A percentile compares a stretch with the other conserved stretches of the same genome.
Evolutionary conservation across 2,888 invertebrate genomes (phyloP).

Genomic region (Fissipunctia ypsillon): DNA sequence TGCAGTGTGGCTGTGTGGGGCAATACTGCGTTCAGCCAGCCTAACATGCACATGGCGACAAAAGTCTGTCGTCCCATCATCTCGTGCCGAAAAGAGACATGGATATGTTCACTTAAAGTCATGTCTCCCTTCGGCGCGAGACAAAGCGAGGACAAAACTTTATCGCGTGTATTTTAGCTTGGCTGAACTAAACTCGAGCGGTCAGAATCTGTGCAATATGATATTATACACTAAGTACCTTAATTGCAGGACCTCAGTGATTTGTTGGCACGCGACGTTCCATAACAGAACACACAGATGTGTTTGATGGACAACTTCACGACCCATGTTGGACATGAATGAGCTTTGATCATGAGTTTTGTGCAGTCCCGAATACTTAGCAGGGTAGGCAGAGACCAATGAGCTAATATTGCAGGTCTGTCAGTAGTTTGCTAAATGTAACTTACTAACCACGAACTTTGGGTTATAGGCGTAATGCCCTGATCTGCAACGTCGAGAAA

Average conservation of each 20-base stretch:
- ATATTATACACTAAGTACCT: slow-evolving; percentile 69
- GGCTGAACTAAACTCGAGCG: slow-evolving; percentile 65
- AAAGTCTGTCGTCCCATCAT: not conserved
- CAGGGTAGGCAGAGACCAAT: too few relatives aligned
- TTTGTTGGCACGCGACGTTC: slow-evolving; percentile 65
- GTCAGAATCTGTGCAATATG: slow-evolving; percentile 71
- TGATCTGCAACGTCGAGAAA: too few relatives aligned
- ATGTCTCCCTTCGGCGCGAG: not conserved
- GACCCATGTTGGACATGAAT: too few relatives aligned
- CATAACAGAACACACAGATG: slow-evolving; percentile 51
- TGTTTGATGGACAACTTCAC: slow-evolving; percentile 1
- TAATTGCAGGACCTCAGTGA: slow-evolving; percentile 73
- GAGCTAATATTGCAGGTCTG: too few relatives aligned
- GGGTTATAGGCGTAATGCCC: too few relatives aligned
- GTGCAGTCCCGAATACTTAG: too few relatives aligned
- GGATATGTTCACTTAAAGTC: not conserved
- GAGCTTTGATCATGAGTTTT: too few relatives aligned
- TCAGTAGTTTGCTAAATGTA: too few relatives aligned
- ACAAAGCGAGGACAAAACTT: not conserved
- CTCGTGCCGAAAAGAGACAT: not conserved
- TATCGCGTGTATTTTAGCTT: not conserved
- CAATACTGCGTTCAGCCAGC: slow-evolving; percentile 65
- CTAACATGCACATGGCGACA: not conserved
- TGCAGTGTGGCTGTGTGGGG: slow-evolving; percentile 70
- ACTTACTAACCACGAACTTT: too few relatives aligned